These are phyloP conservation scores for Odontocerum albicorne DNA, from an alignment of 2,888 invertebrate species.

Conservation along the genomic window DNA sequence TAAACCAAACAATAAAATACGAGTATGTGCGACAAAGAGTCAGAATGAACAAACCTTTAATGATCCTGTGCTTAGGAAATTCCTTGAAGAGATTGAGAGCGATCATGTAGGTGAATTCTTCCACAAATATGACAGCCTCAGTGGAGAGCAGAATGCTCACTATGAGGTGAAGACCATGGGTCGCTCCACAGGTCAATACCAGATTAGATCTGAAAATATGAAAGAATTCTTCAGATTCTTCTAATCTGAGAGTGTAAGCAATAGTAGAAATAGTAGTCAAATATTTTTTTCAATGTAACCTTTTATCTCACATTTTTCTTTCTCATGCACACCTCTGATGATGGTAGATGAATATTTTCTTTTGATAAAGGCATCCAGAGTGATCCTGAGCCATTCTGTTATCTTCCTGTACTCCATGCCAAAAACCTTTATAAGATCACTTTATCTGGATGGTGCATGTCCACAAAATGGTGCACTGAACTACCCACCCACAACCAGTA, in stretches of 20 bases:
- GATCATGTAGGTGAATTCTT: conserved; percentile 66
- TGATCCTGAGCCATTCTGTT: too few relatives aligned
- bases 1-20: too few relatives aligned
- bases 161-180: conserved; percentile 59
- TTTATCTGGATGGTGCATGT: too few relatives aligned
- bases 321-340: not conserved
- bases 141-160: conserved; percentile 57
- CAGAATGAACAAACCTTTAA: too few relatives aligned
- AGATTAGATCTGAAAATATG: conserved; percentile 52
- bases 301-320: not conserved
- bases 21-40: too few relatives aligned
- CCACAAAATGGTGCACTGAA: too few relatives aligned
- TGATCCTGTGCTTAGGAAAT: conserved; percentile 55
- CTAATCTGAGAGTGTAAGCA: not conserved
- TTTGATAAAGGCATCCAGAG: too few relatives aligned
- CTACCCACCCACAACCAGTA: too few relatives aligned
- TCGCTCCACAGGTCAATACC: conserved; percentile 62
- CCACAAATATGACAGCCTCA: conserved; percentile 60
- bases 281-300: not conserved
- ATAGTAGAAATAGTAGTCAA: not conserved
- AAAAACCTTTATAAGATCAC: too few relatives aligned
- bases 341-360: too few relatives aligned
- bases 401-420: too few relatives aligned
- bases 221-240: not conserved
- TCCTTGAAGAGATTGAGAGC: conserved; percentile 57